Base-by-base conservation (phyloP, 2,888 invertebrate species). In the Antitype chi region DNA sequence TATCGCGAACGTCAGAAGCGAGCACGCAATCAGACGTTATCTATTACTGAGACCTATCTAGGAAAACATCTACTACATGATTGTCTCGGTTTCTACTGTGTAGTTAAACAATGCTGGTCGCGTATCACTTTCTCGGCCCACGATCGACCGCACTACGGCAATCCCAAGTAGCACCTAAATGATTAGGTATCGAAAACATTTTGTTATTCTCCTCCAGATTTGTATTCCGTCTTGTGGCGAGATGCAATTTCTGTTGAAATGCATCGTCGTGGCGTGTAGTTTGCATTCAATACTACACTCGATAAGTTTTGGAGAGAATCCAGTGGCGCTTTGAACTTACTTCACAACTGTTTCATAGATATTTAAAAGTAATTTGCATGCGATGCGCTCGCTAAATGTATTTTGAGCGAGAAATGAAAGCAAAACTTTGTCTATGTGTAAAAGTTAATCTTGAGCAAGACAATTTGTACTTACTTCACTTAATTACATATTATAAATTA, bases 101-200 rank as follows among this genome's bases (percentile, higher is more conserved):
- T 55, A 71, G 57, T 78, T 69, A 80, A 79, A 82, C 70, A 86
- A 95, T 94, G 91, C 94, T 76, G 72, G 75, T 81, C 93, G 89
- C 94, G 94, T 93, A 89, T 90, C 84, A 94, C 95, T 95, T 95
- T 95, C 95, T 82, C 95, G 71, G 28, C 87, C 90, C 92, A 92
- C 92, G 93, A 92, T 87, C 89, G 80, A 59, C 53, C 76, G 78
- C 90, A 90, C 88, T 89, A 85, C 87, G 87, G 92, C 90, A 93
- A 93, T 91, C 89, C 83, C 88, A 90, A 91, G 80, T 85, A 88
- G 86, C 84, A 70, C 72, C 86, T 87, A 87, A 91, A 91, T 91
- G 90, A 91, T 89, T 90, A n/a, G n/a, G n/a, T n/a, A 90, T 90
- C 88, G 90, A 91, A 89, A 89, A 89, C 84, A 87, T 89, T 90